Evolutionary conservation across 2,888 invertebrate species (phyloP), one percentile per base, ranked within the genome.

Genomic region (Cosmorhoe ocellata): DNA sequence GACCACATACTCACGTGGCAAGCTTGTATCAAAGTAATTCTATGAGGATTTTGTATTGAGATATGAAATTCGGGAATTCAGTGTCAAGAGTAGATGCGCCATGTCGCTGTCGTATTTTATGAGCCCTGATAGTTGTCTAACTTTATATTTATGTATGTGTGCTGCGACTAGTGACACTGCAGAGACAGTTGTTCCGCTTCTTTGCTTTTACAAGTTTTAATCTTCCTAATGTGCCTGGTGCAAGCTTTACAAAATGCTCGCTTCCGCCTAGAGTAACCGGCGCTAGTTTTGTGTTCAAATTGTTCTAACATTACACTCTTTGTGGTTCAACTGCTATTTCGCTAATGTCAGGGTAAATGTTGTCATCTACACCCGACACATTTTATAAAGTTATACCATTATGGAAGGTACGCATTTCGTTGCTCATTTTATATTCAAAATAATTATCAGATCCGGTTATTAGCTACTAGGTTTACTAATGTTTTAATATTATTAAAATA

Each of bases 121-220:
- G 24, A 43, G 36, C 13, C 36, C 11, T 48, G 40, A 47, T 41
- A 44, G 51, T 28, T 28, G 41, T 56, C 55, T 50, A 42, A 42
- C 46, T 54, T 38, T 51, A 59, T 63, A 59, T 64, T 66, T 64
- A 60, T 61, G 62, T 61, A 63, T 51, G 58, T 59, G 56, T 62
- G 58, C 51, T 61, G 60, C 51, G 55, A 49, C 53, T 59, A 63
- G 64, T 66, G 62, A 61, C 66, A 66, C 62, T 55, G 58, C 58
- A 58, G 65, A 70, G 67, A 70, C 76, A 66, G 63, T 73, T 69
- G 63, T 61, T 71, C 61, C 73, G 75, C 71, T 80, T 78, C 79
- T 81, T 79, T 79, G 81, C 84, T 79, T 84, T 84, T 81, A 76
- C 78, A 79, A 81, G 73, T 87, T 88, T 87, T 84, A 89, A 89